phyloP scores from a whole-genome alignment of 2,113 vertebrate species.

The Arvicanthis niloticus region DNA sequence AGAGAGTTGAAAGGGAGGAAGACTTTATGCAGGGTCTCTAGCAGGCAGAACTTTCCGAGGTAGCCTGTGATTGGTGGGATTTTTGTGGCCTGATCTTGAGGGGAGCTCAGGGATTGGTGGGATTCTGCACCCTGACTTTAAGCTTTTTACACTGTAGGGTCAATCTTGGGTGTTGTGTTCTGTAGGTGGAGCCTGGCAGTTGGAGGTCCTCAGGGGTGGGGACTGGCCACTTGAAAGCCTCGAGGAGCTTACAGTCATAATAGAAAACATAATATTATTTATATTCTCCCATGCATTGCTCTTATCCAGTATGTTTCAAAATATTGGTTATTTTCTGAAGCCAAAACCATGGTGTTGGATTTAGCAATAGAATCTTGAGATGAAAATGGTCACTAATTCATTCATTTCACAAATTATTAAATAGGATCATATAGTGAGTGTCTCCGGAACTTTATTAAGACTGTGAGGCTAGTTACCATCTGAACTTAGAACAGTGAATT shows the following conservation, averaged over 20 bases:
- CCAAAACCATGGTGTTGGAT: not conserved
- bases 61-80: not conserved
- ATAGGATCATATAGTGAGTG: not conserved
- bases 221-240: not conserved
- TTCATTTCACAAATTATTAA: constrained; percentile 57
- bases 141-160: not conserved
- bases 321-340: not conserved
- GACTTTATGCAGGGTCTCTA: not conserved
- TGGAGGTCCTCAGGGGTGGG: not conserved
- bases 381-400: not conserved
- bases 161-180: not conserved
- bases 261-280: not conserved
- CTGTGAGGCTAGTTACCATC: not conserved
- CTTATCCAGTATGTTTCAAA: not conserved
- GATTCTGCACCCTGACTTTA: not conserved
- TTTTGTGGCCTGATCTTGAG: not conserved
- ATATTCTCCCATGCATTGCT: not conserved
- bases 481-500: constrained; percentile 12
- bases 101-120: not conserved
- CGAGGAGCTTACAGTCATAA: not conserved
- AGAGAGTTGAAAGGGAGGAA: too few relatives aligned
- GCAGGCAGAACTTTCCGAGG: not conserved
- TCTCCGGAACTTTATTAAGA: not conserved
- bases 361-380: not conserved
- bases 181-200: not conserved